Conservation (phyloP, 2,797 vertebrate genomes). For the Acanthurus lineatus region DNA sequence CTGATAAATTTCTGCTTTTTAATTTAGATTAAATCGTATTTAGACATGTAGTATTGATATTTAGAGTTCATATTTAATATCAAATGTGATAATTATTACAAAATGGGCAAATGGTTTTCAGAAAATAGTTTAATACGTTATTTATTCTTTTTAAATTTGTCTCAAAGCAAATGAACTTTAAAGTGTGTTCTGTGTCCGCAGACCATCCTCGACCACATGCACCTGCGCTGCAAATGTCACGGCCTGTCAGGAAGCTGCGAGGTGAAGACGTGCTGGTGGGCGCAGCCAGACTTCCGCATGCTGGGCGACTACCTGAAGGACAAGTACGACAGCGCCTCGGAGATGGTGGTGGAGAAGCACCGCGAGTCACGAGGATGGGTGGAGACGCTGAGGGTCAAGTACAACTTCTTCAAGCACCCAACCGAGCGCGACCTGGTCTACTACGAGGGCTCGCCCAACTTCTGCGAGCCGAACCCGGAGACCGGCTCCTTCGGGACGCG, state of each 20-base stretch:
- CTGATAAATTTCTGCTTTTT: too few relatives aligned
- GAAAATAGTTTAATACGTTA: too few relatives aligned
- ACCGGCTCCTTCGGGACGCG: constrained; percentile 97
- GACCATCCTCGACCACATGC: constrained; percentile 96
- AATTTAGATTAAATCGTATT: too few relatives aligned
- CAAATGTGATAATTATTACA: too few relatives aligned
- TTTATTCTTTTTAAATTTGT: too few relatives aligned
- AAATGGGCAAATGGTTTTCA: too few relatives aligned
- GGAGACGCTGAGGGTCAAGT: constrained; percentile 95
- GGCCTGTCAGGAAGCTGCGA: constrained; percentile 98
- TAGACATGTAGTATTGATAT: too few relatives aligned
- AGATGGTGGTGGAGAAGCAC: constrained; percentile 99
- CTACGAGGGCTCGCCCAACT: constrained; percentile 97
- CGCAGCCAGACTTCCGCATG: constrained; percentile 95
- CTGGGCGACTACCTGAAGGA: constrained; percentile 99
- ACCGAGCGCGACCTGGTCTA: constrained; percentile 97
- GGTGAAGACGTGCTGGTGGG: constrained; percentile 99
- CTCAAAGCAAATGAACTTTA: too few relatives aligned
- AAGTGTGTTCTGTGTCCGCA: constrained; percentile 61
- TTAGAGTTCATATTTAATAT: too few relatives aligned
- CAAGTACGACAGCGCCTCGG: constrained; percentile 98
- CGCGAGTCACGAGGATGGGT: constrained; percentile 98
- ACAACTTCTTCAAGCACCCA: constrained; percentile 96
- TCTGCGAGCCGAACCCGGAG: constrained; percentile 95
- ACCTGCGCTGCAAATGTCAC: constrained; percentile 98